A percentile compares a stretch with the other conserved stretches of the same genome.
Conservation (phyloP, 2,797 vertebrate species). For the Artibeus jamaicensis region DNA sequence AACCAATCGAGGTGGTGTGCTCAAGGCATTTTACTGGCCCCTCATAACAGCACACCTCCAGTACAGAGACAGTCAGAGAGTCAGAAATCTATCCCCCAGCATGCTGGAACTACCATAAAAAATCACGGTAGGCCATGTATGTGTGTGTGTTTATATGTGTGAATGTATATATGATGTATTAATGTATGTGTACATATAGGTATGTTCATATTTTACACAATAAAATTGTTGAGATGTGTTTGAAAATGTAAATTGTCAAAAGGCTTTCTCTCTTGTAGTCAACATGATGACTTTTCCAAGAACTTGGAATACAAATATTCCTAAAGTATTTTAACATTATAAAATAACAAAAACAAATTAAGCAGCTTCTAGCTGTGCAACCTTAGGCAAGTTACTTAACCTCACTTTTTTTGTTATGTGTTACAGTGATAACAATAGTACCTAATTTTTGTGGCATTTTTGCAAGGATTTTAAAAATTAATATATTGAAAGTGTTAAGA, state of each 20-base stretch:
- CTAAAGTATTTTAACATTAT: constrained; percentile 22
- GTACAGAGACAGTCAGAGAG: neutral
- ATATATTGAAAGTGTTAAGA: neutral
- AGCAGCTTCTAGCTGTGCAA: neutral
- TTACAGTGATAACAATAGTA: neutral
- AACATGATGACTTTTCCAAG: neutral
- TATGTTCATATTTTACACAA: neutral
- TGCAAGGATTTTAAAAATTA: neutral
- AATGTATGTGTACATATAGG: neutral
- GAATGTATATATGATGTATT: neutral
- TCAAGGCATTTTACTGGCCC: neutral
- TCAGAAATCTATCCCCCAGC: neutral
- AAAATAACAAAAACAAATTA: constrained; percentile 44
- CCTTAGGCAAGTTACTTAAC: neutral
- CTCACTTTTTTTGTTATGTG: constrained; percentile 1
- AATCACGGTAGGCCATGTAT: no score
- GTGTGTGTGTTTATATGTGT: neutral
- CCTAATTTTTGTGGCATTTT: neutral
- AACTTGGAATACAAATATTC: neutral
- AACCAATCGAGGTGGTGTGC: neutral
- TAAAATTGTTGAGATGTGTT: neutral
- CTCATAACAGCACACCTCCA: neutral
- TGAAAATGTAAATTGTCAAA: constrained; percentile 30
- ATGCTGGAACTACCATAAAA: neutral
- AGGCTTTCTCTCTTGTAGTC: neutral